Evolutionary conservation across 2,888 invertebrate species (phyloP).

Genomic region (Chrysina gloriosa): DNA sequence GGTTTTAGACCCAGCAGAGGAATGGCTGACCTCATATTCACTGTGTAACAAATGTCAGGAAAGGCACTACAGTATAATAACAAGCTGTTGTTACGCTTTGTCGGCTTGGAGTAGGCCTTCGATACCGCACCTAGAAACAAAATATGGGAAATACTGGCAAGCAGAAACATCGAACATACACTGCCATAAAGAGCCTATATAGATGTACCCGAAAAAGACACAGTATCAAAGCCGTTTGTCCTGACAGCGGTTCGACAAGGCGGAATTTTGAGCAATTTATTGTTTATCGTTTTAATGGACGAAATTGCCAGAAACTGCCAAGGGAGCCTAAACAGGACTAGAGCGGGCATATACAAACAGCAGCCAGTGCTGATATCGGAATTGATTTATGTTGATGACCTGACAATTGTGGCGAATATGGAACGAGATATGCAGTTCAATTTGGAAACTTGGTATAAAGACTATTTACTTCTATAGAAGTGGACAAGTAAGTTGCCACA

Average conservation of each 20-base stretch:
- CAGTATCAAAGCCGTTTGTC: no score
- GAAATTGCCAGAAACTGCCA: background rate
- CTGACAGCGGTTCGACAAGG: background rate
- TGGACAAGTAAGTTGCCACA: no score
- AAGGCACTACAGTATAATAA: conserved; percentile 28
- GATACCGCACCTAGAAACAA: background rate
- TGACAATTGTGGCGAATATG: no score
- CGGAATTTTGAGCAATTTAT: background rate
- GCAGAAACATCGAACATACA: background rate
- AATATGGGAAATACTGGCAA: background rate
- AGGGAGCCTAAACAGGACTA: no score
- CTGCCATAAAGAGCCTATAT: background rate
- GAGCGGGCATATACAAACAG: no score
- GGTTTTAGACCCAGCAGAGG: conserved; percentile 37
- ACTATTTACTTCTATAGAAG: no score
- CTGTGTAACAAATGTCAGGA: conserved; percentile 29
- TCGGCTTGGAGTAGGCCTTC: background rate
- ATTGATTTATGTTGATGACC: no score
- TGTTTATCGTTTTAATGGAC: background rate
- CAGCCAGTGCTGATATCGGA: no score
- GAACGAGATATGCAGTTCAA: no score
- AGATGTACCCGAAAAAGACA: background rate
- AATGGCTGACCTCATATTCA: conserved; percentile 32
- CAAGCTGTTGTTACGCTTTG: conserved; percentile 21
- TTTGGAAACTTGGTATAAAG: no score